Evolutionary conservation across 2,797 vertebrate species (phyloP), one percentile per base, ranked within the genome.

Genomic region (Spinus pinus): DNA sequence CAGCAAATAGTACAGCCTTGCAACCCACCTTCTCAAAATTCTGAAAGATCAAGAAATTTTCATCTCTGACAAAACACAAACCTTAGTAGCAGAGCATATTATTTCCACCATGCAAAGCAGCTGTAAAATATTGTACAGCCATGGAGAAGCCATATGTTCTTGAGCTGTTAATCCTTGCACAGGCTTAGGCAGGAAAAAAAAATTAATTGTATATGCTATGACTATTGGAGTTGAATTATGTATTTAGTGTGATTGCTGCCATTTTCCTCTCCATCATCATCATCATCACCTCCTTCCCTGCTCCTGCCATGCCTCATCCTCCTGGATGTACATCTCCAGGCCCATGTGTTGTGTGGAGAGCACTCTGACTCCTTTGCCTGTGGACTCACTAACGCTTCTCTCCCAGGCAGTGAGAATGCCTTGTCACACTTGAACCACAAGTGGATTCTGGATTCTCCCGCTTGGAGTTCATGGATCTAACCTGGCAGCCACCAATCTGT

Each of bases 351-450:
- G 33, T 81, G 65, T 83, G 65, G 78, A 64, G 72, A 87, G 64
- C 0, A 0, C 46, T 82, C 41, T 78, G 79, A 83, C 47, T 93
- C 49, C 62, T 93, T 82, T 90, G 61, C 72, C 65, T 12, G 0
- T 0, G 7, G 87, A 96, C 95, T 96, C 90, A 96, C 94, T 83
- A 72, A 91, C 3, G 0, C 94, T 96, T 96, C 95, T 96, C 58
- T 96, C 96, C 61, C 96, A 96, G 96, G 94, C 94, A 95, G 80
- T 96, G 94, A 96, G 69, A 95, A 94, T 96, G 90, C 92, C 90
- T 93, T 95, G 82, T 88, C 95, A 91, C 89, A 89, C 89, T 86
- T 95, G 94, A 96, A 61, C 90, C 93, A 95, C 73, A 86, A 91
- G 94, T 77, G 80, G 91, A 94, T 95, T 96, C 94, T 95, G 95